Base-by-base conservation (phyloP, 2,797 vertebrate species). In the Falco peregrinus region DNA sequence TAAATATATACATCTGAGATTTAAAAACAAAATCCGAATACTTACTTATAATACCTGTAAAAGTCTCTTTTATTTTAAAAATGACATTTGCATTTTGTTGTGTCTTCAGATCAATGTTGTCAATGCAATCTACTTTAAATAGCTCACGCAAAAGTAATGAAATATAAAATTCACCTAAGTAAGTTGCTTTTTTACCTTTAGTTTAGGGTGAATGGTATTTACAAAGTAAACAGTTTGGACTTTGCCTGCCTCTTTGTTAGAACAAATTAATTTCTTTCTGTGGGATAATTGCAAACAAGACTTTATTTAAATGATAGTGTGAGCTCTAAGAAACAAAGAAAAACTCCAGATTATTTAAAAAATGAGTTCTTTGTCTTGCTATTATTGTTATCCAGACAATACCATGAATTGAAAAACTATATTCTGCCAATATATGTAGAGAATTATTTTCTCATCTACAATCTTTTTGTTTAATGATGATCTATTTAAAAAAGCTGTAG, bases 241-340 rank as follows among this genome's bases (percentile, higher is more conserved):
- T 89, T 87, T 71, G 31, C 35, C 20, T 70, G 43, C 69, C 11
- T 90, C 53, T 95, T 88, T 96, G 61, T 90, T 87, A 81, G 35
- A 90, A 59, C 25, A 94, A 93, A 85, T 93, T 47, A 81, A 85
- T 85, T n/a, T 94, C 48, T 89, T 89, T 96, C 47, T 90, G 20
- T 64, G 70, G 60, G 74, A 84, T 89, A 97, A 90, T n/a, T 89
- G 77, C 47, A 63, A 75, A 67, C n/a, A 83, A 85, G 59, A 87
- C 29, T 90, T 11, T 48, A 92, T 94, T 74, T 88, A 68, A 89
- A 84, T 95, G 91, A 80, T 26, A 68, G 7, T 16, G 18, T 74
- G 41, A 26, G 4, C n/a, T 95, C 47, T 48, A 82, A 67, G 48
- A 85, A 90, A 67, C 19, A 48, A 60, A 50, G 10, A 9, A 47